Base-by-base conservation (phyloP, 2,113 vertebrate genomes). In the Dryoscopus gambensis region DNA sequence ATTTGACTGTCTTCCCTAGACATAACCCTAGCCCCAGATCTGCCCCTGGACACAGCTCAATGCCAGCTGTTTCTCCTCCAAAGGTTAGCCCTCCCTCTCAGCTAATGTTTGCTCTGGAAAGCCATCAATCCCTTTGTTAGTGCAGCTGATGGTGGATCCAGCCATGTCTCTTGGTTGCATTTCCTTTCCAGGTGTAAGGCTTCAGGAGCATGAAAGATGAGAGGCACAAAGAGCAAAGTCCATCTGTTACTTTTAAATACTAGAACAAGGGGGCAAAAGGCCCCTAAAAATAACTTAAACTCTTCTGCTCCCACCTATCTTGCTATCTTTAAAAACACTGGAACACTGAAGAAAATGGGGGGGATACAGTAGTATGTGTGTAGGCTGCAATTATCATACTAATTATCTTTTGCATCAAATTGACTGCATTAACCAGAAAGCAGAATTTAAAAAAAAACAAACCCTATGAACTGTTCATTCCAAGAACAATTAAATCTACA, bases 21-120 rank as follows among this genome's bases (percentile, higher is more conserved):
- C 31, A 65, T 87, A 37, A 2, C 35, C 31, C 23, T 27, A 65
- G 9, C 13, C 28, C 15, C 53, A 64, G 16, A 77, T 18, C 49
- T 78, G 25, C 24, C 68, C 44, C 52, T 39, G 71, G 27, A 84
- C 37, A 42, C 30, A 70, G 28, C 64, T n/a, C 30, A 20, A 3
- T 62, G 31, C 15, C 84, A 75, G 73, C 40, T 89, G 76, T 64
- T 95, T 89, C 64, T 84, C 62, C 40, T 87, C 84, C 10, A 5
- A 82, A 87, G 22, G 31, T 78, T 42, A 87, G 8, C 13, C 28
- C 47, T 71, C 25, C 19, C 35, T 24, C 15, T 60, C 77, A 49
- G 77, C 25, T 50, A 28, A 79, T 53, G 70, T 87, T 95, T 95
- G 74, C 57, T 96, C 91, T 95, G 94, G 92, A 94, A 95, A 89